Evolutionary conservation across 64 coral and sea anemone species (phyloP), one percentile per base, ranked within the genome.

Genomic region (Pachyseris speciosa): DNA sequence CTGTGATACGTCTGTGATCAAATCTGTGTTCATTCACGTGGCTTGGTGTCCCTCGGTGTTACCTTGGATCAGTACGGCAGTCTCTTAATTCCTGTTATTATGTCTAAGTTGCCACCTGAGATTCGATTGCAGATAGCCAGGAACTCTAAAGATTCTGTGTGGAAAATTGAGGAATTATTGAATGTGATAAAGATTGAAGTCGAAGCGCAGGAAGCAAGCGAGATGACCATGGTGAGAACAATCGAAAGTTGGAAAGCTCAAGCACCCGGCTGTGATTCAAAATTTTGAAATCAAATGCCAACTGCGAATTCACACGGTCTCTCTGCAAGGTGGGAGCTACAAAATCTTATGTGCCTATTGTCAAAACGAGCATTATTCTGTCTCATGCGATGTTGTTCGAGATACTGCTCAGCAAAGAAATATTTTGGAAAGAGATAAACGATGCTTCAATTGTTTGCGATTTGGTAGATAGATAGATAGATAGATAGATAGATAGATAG

Each of bases 101-200:
- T 88, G 86, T 88, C 52, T 29, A 64, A 76, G 19, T 64, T 88
- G 53, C 71, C 70, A 39, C 5, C 31, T 40, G 64, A 88, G 61
- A 42, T 88, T 30, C 32, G 69, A 19, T 68, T 88, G 25, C 53
- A 76, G 63, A 44, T 88, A 45, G 50, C 69, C 13, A 48, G 53
- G n/a, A 74, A n/a, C 50, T 70, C 66, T 37, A 86, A 31, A 20
- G 36, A 87, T 67, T 66, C 69, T 17, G 84, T 87, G 27, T 87
- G 86, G 53, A 58, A 88, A 76, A 64, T 88, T 64, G 67, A 49
- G 19, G 55, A 74, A 17, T 69, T 88, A 20, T 63, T 88, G 53
- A 74, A 88, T 61, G 70, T 61, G 52, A 74, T 76, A 31, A 50
- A 69, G 64, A 87, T 57, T 36, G 65, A 87, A 37, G 66, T 87